A percentile compares a stretch with the other conserved stretches of the same genome.
phyloP scores from a whole-genome alignment of 2,888 invertebrate species.

The Euphydryas editha region DNA sequence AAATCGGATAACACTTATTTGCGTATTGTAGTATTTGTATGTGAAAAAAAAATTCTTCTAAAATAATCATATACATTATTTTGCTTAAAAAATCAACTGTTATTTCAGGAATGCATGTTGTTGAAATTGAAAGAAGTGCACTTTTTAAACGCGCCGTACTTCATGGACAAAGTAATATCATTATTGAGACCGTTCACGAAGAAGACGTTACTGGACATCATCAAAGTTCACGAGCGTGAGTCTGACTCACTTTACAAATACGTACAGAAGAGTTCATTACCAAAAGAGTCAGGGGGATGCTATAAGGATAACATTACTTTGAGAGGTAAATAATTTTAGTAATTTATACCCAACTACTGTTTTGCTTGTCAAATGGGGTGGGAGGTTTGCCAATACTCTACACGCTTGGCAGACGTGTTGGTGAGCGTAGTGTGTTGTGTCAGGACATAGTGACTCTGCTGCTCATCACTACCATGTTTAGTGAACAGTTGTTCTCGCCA shows the following conservation, averaged over 20 bases:
- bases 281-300: not conserved
- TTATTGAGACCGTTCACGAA: slow-evolving; percentile 89
- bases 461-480: no score
- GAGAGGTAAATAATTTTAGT: not conserved
- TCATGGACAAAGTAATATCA: slow-evolving; percentile 88
- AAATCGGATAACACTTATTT: no score
- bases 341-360: no score
- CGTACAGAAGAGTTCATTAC: slow-evolving; percentile 56
- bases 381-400: no score
- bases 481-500: no score
- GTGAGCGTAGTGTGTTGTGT: no score
- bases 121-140: slow-evolving; percentile 87
- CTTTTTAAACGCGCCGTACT: slow-evolving; percentile 87
- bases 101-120: slow-evolving; percentile 86
- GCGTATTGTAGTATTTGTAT: no score
- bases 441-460: no score
- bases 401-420: no score
- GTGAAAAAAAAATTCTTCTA: no score
- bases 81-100: not conserved
- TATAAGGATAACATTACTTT: slow-evolving; percentile 5
- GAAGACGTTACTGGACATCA: slow-evolving; percentile 82
- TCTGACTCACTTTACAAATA: slow-evolving; percentile 75
- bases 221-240: slow-evolving; percentile 79
- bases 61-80: no score
- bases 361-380: no score